Evolutionary conservation across 2,113 vertebrate genomes (phyloP).

Genomic region (Eonycteris spelaea): DNA sequence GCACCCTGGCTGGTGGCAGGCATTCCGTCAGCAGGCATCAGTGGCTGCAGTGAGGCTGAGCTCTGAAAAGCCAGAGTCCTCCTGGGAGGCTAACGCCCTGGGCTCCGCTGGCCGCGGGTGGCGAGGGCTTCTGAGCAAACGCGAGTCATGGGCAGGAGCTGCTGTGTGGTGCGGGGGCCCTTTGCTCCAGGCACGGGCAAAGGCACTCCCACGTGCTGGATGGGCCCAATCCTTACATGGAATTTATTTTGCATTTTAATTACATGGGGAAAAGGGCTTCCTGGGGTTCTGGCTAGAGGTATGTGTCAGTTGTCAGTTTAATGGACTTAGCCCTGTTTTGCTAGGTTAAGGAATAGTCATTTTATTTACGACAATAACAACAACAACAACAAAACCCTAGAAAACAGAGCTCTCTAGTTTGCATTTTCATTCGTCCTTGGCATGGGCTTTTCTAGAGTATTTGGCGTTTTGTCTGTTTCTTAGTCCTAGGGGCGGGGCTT

Average conservation of each 20-base stretch:
- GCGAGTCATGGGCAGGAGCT: not conserved
- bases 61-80: slow-evolving; percentile 27
- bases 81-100: slow-evolving; percentile 38
- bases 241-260: slow-evolving; percentile 44
- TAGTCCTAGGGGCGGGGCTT: not conserved
- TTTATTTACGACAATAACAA: not conserved
- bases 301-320: not conserved
- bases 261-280: slow-evolving; percentile 18
- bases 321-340: slow-evolving; percentile 27
- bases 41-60: not conserved
- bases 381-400: not conserved
- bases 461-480: not conserved
- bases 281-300: not conserved
- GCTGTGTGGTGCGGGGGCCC: not conserved
- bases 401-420: not conserved
- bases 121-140: not conserved
- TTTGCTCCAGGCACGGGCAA: not conserved
- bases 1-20: not conserved
- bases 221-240: not conserved
- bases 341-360: not conserved
- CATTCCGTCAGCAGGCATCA: not conserved
- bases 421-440: not conserved
- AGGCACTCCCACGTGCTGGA: not conserved
- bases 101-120: not conserved
- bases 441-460: not conserved